These are phyloP conservation scores for Heterodera filipjevi DNA, from an alignment of 2,888 invertebrate species.

Conservation along the genomic window DNA sequence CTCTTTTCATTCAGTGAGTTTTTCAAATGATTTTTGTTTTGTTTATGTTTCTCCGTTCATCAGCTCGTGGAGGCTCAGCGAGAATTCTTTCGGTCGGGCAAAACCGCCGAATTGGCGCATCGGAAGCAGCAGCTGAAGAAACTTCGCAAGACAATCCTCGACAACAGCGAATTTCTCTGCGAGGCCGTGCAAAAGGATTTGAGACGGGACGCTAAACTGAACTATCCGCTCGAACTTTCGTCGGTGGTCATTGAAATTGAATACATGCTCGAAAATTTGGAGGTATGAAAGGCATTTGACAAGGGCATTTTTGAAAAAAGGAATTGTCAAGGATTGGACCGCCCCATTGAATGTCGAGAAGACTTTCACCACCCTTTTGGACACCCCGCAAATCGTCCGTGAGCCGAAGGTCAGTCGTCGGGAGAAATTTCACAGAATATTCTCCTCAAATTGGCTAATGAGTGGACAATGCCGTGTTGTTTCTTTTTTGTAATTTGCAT, in stretches of 20 bases:
- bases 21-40: not conserved
- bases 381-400: constrained; percentile 63
- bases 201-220: constrained; percentile 37
- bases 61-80: constrained; percentile 50
- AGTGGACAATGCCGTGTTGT: no score
- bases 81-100: constrained; percentile 50
- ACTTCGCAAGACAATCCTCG: constrained; percentile 48
- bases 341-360: constrained; percentile 43
- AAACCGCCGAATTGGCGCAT: constrained; percentile 33
- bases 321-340: constrained; percentile 38
- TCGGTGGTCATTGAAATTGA: constrained; percentile 49
- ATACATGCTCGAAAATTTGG: constrained; percentile 51
- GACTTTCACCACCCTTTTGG: constrained; percentile 39
- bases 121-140: constrained; percentile 42
- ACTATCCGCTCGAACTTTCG: constrained; percentile 32
- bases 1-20: not conserved
- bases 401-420: constrained; percentile 88
- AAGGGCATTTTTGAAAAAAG: not conserved
- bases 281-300: constrained; percentile 18
- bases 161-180: constrained; percentile 48
- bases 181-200: constrained; percentile 59
- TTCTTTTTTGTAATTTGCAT: constrained; percentile 69
- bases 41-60: not conserved
- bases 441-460: no score
- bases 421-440: no score